phyloP scores from a whole-genome alignment of 1,140 invertebrate genomes.

The Euglossa dilemma region DNA sequence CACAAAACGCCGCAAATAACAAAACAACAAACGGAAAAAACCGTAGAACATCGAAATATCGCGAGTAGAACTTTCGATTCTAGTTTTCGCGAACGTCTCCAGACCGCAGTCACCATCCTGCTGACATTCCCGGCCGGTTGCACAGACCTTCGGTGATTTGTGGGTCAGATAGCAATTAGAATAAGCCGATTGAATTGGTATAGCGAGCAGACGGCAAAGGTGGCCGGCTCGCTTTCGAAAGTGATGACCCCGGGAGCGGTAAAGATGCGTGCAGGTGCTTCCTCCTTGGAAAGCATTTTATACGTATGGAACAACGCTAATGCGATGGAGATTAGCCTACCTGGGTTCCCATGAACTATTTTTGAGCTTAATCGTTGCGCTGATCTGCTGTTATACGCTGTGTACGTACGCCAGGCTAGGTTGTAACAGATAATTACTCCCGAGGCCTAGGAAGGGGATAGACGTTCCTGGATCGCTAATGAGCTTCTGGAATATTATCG shows the following conservation, averaged over 20 bases:
- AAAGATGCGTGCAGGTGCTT: conserved; percentile 65
- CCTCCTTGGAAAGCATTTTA: conserved; percentile 66
- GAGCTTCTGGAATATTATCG: conserved; percentile 69
- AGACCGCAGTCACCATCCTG: not conserved
- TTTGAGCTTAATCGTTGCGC: conserved; percentile 78
- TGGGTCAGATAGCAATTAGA: conserved; percentile 38
- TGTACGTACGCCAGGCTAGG: conserved; percentile 32
- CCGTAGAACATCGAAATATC: no score
- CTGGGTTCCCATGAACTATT: conserved; percentile 79
- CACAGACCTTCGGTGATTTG: not conserved
- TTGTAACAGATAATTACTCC: conserved; percentile 70
- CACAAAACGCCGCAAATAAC: no score
- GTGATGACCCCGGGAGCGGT: conserved; percentile 62
- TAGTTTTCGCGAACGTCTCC: not conserved
- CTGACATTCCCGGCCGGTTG: not conserved
- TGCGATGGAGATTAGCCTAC: conserved; percentile 73
- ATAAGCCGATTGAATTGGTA: conserved; percentile 43
- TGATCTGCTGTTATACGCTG: conserved; percentile 74
- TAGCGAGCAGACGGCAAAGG: not conserved
- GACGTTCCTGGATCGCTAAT: conserved; percentile 69
- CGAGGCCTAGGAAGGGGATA: conserved; percentile 49
- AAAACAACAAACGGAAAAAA: no score
- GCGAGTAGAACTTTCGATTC: no score
- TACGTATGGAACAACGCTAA: conserved; percentile 70
- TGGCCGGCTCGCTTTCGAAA: conserved; percentile 55